phyloP scores from a whole-genome alignment of 1,140 invertebrate genomes.

The Brachionus plicatilis region DNA sequence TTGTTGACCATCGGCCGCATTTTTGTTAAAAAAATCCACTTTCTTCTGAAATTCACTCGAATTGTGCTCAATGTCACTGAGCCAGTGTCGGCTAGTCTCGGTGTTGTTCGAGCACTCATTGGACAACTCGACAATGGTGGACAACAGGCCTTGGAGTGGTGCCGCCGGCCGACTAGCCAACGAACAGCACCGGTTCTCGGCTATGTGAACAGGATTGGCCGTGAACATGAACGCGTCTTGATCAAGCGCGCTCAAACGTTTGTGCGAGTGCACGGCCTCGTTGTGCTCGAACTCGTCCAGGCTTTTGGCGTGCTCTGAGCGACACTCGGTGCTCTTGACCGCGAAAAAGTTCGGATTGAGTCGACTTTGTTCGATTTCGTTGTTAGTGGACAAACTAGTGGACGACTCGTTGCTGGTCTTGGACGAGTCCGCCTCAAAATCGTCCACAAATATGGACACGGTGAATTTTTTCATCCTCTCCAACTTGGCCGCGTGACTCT shows the following conservation, averaged over 20 bases:
- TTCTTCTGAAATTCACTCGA: conserved; percentile 29
- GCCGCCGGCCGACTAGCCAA: background rate
- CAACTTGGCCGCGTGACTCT: background rate
- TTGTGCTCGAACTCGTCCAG: background rate
- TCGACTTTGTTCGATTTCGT: background rate
- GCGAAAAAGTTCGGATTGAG: background rate
- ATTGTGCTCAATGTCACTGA: background rate
- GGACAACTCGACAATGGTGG: background rate
- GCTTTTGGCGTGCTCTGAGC: background rate
- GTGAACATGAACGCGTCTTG: conserved; percentile 14
- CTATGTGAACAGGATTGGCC: background rate
- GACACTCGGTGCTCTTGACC: background rate
- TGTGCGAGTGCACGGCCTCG: background rate
- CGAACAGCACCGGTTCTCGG: background rate
- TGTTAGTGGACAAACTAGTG: background rate
- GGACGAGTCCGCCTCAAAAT: conserved; percentile 34
- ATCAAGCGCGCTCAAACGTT: background rate
- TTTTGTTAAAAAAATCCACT: conserved; percentile 14
- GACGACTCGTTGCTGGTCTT: conserved; percentile 4
- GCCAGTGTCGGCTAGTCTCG: background rate
- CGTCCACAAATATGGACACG: conserved; percentile 32
- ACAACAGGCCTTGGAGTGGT: background rate
- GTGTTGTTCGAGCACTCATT: conserved; percentile 16
- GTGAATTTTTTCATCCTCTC: conserved; percentile 30
- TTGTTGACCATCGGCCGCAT: background rate